A percentile compares a stretch with the other conserved stretches of the same genome.
phyloP scores from a whole-genome alignment of 2,113 vertebrate species.

The Calonectris borealis region DNA sequence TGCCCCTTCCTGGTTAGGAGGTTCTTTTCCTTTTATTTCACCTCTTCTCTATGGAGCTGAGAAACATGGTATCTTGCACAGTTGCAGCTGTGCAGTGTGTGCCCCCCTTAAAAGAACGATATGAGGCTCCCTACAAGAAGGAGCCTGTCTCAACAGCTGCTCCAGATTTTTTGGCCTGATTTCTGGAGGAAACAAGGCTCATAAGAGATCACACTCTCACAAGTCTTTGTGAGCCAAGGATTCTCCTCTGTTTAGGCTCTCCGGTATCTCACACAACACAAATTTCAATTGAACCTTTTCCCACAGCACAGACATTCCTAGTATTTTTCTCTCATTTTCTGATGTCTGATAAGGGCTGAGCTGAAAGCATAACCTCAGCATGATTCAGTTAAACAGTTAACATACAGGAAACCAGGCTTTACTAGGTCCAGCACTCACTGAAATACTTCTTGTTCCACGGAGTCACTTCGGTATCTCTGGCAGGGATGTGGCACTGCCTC shows the following conservation, averaged over 20 bases:
- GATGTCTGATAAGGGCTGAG: neutral
- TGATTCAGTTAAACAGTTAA: neutral
- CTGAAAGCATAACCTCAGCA: neutral
- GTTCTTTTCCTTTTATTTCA: neutral
- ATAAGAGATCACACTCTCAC: neutral
- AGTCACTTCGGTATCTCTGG: too few relatives aligned
- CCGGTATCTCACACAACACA: neutral
- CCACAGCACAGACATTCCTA: neutral
- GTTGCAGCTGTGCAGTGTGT: neutral
- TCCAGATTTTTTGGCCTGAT: too few relatives aligned
- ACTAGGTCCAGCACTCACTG: too few relatives aligned
- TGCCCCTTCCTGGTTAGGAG: neutral
- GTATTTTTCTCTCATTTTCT: neutral
- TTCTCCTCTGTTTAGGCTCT: neutral
- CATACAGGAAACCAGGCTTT: too few relatives aligned
- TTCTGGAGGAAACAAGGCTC: neutral
- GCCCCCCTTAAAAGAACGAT: too few relatives aligned
- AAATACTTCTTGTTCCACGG: too few relatives aligned
- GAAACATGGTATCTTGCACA: neutral
- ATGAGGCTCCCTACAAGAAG: too few relatives aligned
- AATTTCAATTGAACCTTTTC: neutral
- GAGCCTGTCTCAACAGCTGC: too few relatives aligned
- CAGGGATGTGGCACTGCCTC: too few relatives aligned
- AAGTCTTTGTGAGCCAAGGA: neutral
- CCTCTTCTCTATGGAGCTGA: neutral